Base-by-base conservation (phyloP, 2,113 vertebrate genomes). In the Osmerus eperlanus region DNA sequence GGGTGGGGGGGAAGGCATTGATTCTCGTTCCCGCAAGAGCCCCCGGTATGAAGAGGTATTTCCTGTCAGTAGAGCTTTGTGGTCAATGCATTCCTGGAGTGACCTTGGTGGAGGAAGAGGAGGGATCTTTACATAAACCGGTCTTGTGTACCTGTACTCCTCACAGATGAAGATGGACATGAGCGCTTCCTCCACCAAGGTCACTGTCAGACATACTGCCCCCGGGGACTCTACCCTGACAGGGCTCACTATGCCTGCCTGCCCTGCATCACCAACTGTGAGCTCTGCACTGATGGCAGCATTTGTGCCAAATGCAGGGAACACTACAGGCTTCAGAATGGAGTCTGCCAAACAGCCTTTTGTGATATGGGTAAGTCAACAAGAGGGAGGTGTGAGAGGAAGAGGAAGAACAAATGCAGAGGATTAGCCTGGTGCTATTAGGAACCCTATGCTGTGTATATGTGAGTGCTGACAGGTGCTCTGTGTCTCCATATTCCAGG, bases 261-360 rank as follows among this genome's bases (percentile, higher is more conserved):
- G 77, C 85, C 90, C 73, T 94, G 93, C 85, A 87, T 89, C 52
- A 72, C 88, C 79, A 89, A 93, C 86, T 94, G 92, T 88, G 93
- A 94, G 82, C 90, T 93, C 67, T 94, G 93, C 88, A 84, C 85
- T 65, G 88, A 93, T 76, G 81, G 81, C 81, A 81, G 83, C 70
- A 82, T 91, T 80, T 94, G 93, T 81, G 89, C 92, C 76, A 93
- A 93, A 84, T 94, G 93, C 83, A 87, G 66, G 55, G 91, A 90
- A 75, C 89, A 87, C 84, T 93, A 91, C 87, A 89, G 88, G 67
- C 89, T 92, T 53, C 90, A 89, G 76, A 89, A 81, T 54, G 92
- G 92, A 29, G 47, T 87, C 70, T 94, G 93, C 74, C 89, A 90
- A 75, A 76, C 78, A 7, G 82, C 79, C 0, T 72, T 81, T n/a